These are phyloP conservation scores for Onychomys arenicola DNA, from an alignment of 2,797 vertebrate genomes.

Conservation along the genomic window DNA sequence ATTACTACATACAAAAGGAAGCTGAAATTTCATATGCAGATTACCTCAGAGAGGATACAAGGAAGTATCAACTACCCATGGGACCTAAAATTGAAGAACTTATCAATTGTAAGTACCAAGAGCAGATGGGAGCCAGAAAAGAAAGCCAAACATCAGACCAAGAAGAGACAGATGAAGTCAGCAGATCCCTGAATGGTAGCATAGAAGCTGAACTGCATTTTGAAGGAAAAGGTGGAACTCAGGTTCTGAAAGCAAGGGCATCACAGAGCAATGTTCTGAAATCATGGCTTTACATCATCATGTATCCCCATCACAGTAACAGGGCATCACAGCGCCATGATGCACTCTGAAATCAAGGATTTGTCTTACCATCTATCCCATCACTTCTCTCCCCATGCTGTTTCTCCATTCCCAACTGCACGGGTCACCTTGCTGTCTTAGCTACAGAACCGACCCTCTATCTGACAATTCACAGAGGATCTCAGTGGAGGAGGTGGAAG, in stretches of 20 bases:
- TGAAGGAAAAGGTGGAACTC: not conserved
- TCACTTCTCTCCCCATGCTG: not conserved
- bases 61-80: not conserved
- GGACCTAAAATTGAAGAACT: not conserved
- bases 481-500: not conserved
- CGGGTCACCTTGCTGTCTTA: slow-evolving; percentile 65
- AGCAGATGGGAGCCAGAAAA: slow-evolving; percentile 16
- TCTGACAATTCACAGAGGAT: slow-evolving; percentile 44
- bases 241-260: not conserved
- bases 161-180: slow-evolving; percentile 12
- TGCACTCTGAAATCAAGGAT: not conserved
- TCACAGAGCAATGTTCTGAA: not conserved
- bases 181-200: not conserved
- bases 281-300: not conserved
- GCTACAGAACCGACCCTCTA: slow-evolving; percentile 48
- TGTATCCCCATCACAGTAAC: not conserved
- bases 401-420: slow-evolving; percentile 18
- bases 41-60: not conserved
- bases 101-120: not conserved
- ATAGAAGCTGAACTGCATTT: not conserved
- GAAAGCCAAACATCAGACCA: not conserved
- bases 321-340: not conserved
- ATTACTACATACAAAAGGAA: not conserved
- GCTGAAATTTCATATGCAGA: not conserved
- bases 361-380: not conserved